phyloP scores from a whole-genome alignment of 1,140 invertebrate genomes.

The Bombus confusus region DNA sequence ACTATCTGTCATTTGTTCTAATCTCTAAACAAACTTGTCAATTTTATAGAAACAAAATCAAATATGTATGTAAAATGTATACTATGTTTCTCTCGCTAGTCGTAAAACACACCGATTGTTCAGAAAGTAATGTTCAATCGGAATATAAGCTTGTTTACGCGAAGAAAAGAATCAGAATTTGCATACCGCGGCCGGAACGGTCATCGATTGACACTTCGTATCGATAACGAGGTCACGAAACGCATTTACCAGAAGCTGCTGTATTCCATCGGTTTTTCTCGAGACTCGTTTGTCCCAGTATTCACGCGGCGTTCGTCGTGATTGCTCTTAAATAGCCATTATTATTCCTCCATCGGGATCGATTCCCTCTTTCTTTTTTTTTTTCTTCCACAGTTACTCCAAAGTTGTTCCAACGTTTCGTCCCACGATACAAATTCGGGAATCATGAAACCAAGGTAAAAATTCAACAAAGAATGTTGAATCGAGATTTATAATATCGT shows the following conservation, averaged over 20 bases:
- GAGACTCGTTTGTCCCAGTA: conserved; percentile 6
- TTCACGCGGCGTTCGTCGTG: conserved; percentile 9
- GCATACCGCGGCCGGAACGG: background rate
- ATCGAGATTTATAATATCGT: background rate
- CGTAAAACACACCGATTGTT: background rate
- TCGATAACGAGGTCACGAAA: conserved; percentile 47
- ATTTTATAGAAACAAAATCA: too few relatives aligned
- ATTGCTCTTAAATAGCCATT: conserved; percentile 21
- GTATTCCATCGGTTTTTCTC: conserved; percentile 32
- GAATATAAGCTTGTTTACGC: conserved; percentile 17
- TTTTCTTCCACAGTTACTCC: background rate
- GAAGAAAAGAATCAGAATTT: conserved; percentile 7
- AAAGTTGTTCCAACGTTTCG: background rate
- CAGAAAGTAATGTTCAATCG: background rate
- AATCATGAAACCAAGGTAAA: conserved; percentile 20
- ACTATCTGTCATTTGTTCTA: too few relatives aligned
- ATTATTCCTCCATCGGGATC: conserved; percentile 11
- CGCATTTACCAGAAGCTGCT: conserved; percentile 17
- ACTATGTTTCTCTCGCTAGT: too few relatives aligned
- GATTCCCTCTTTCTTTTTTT: background rate
- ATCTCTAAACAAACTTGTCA: too few relatives aligned
- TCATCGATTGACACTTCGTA: conserved; percentile 43
- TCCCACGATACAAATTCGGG: background rate
- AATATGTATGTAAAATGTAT: too few relatives aligned
- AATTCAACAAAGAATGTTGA: background rate